These are phyloP conservation scores for Sitobion miscanthi DNA, from an alignment of 1,140 invertebrate species.

Conservation along the genomic window DNA sequence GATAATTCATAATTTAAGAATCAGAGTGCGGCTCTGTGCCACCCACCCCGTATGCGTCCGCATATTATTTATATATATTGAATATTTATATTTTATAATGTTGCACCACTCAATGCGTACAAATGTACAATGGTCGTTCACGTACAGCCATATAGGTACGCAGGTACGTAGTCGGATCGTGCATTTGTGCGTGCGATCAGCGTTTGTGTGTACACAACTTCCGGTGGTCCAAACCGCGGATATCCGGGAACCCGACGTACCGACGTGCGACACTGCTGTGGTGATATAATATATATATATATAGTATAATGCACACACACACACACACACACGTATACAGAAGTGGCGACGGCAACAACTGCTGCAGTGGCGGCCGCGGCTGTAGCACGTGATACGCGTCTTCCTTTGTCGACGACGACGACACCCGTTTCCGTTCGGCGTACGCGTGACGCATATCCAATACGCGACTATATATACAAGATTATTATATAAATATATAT, in stretches of 20 bases:
- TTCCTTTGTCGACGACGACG: slow-evolving; percentile 19
- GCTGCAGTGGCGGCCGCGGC: not conserved
- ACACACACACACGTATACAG: not conserved
- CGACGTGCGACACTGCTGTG: not conserved
- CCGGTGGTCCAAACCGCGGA: slow-evolving; percentile 45
- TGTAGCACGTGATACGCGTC: slow-evolving; percentile 37
- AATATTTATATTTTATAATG: no score
- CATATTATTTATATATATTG: not conserved
- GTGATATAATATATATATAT: not conserved
- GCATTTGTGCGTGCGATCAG: not conserved
- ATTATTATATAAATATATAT: no score
- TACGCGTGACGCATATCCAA: slow-evolving; percentile 27
- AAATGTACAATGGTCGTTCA: not conserved
- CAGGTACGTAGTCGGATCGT: not conserved
- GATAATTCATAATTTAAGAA: not conserved
- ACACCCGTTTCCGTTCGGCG: slow-evolving; percentile 27
- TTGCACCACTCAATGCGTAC: not conserved
- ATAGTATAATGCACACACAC: not conserved
- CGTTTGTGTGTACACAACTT: not conserved
- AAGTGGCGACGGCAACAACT: not conserved
- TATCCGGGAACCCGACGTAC: slow-evolving; percentile 18
- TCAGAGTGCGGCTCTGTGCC: not conserved
- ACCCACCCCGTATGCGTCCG: not conserved
- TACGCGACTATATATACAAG: not conserved
- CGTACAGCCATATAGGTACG: not conserved